Evolutionary conservation across 2,797 vertebrate genomes (phyloP).

Genomic region (Galago senegalensis): DNA sequence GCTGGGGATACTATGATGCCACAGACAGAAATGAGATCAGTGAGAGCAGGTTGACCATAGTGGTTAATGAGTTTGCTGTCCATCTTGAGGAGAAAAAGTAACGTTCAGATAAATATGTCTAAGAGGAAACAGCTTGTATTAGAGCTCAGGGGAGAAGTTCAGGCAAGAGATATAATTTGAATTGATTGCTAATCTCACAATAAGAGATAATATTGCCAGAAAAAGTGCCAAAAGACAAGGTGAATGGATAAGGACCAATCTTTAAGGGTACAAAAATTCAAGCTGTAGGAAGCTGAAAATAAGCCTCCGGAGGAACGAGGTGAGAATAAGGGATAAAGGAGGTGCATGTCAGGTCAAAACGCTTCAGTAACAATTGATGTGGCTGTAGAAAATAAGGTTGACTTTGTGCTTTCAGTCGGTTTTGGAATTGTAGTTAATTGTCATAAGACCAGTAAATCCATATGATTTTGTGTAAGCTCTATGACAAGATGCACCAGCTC

Average conservation of each 20-base stretch:
- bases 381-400: background rate
- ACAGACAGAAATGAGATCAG: background rate
- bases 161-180: background rate
- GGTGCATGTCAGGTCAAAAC: background rate
- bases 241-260: background rate
- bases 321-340: background rate
- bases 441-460: slow-evolving; percentile 14
- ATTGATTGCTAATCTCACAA: background rate
- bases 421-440: background rate
- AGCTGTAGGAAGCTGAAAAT: background rate
- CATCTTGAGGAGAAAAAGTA: background rate
- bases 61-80: background rate
- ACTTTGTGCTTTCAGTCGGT: background rate
- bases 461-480: background rate
- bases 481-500: background rate
- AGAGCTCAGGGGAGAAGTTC: background rate
- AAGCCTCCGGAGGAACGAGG: background rate
- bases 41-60: background rate
- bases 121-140: background rate
- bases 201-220: background rate
- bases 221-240: background rate
- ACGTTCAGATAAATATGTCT: background rate
- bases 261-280: background rate
- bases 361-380: background rate
- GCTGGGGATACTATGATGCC: background rate